Evolutionary conservation across 2,113 vertebrate genomes (phyloP), one percentile per base, ranked within the genome.

Genomic region (Notothenia rossii): DNA sequence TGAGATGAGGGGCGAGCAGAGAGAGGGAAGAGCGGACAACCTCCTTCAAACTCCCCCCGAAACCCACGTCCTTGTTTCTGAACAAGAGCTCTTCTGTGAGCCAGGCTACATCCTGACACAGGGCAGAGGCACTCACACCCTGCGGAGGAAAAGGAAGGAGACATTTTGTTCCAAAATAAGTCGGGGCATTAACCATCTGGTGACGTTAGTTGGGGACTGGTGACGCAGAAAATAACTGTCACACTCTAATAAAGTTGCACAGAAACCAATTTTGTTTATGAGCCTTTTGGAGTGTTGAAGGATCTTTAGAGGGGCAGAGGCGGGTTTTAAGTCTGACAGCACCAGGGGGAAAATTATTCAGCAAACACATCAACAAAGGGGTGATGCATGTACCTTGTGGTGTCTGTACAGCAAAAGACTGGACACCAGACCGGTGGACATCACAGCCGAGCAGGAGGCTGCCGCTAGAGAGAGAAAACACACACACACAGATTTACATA

Each of bases 81-180:
- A 97, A 95, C 87, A 99, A 88, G 0, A 96, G 87, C 88, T 99
- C 96, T 78, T 97, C 96, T 0, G 96, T 93, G 78, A 99, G 94
- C 96, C 95, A 95, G 0, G 89, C 89, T 12, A 98, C 95, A 8
- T 98, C 97, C 54, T 17, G 78, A 88, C 96, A 95, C 83, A 99
- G 92, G 62, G 14, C 79, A 0, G 96, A 96, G 10, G 95, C 65
- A 60, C 91, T 89, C 53, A 96, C 90, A 0, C 96, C 96, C 97
- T 98, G 79, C 0, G 4, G 68, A 74, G 74, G 65, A 70, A 68
- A 82, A 29, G 33, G 79, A 82, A 0, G 46, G 59, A 77, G 48
- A 69, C 20, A 71, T 79, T 81, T 68, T 49, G 67, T 81, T 72
- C 10, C 79, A 81, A 76, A 88, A 54, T 53, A 45, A 56, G 68